phyloP scores from a whole-genome alignment of 2,888 invertebrate species.

The Philonicus albiceps region DNA sequence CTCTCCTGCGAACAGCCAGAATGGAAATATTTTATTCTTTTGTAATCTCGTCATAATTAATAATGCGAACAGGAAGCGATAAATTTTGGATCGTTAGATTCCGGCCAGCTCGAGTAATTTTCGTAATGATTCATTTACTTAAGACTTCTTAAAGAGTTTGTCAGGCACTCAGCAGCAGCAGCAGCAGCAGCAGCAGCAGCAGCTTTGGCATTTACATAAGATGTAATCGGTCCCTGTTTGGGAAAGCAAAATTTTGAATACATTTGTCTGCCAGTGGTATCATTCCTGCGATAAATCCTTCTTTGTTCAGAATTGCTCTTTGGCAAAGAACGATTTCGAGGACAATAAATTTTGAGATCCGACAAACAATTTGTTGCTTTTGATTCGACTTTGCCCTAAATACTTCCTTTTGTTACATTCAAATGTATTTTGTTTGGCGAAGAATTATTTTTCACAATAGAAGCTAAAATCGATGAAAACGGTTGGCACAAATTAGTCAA shows the following conservation, averaged over 20 bases:
- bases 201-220: constrained; percentile 1
- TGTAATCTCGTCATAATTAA: constrained; percentile 38
- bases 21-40: constrained; percentile 30
- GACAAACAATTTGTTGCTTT: not conserved
- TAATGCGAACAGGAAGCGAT: constrained; percentile 32
- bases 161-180: not conserved
- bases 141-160: not conserved
- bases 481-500: not conserved
- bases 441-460: not conserved
- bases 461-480: not conserved
- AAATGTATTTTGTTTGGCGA: not conserved
- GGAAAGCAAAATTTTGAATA: constrained; percentile 17
- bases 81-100: constrained; percentile 14
- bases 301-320: not conserved
- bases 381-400: not conserved
- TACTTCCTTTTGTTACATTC: not conserved
- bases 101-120: not conserved
- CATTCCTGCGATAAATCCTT: not conserved
- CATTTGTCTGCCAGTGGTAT: not conserved
- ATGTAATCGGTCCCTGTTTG: not conserved
- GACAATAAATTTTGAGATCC: not conserved
- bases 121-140: constrained; percentile 23
- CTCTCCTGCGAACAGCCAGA: constrained; percentile 19
- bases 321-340: not conserved
- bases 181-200: not conserved